phyloP scores from a whole-genome alignment of 2,888 invertebrate species.

The Dasysyrphus tricinctus region DNA sequence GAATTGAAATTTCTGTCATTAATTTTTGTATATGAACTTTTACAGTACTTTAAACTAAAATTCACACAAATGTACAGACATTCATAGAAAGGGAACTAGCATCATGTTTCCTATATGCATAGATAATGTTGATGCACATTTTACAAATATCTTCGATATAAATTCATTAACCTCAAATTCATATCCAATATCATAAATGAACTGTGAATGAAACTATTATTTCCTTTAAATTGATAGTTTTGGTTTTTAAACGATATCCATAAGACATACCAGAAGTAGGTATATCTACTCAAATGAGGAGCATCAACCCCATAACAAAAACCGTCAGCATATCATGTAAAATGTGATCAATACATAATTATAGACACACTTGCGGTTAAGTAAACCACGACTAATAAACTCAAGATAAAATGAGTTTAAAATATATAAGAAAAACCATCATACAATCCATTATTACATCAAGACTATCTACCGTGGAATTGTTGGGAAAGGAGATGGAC shows the following conservation, averaged over 20 bases:
- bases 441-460: slow-evolving; percentile 20
- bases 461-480: neutral
- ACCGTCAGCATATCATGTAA: neutral
- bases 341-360: slow-evolving; percentile 2
- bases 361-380: slow-evolving; percentile 22
- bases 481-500: slow-evolving; percentile 32
- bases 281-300: neutral
- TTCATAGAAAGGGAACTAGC: too few species aligned
- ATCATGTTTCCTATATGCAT: too few species aligned
- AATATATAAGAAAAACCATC: neutral
- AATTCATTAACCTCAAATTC: neutral
- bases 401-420: neutral
- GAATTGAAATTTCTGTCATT: too few species aligned
- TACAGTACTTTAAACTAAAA: too few species aligned
- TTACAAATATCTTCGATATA: neutral
- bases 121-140: too few species aligned
- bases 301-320: slow-evolving; percentile 2
- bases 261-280: neutral
- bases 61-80: too few species aligned
- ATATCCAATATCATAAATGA: neutral
- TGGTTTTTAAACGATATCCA: slow-evolving; percentile 5
- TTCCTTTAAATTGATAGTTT: slow-evolving; percentile 22
- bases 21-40: too few species aligned
- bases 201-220: neutral
- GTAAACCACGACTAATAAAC: slow-evolving; percentile 18